A percentile compares a stretch with the other conserved stretches of the same genome.
phyloP scores from a whole-genome alignment of 2,113 vertebrate species.

The Grallaria varia region DNA sequence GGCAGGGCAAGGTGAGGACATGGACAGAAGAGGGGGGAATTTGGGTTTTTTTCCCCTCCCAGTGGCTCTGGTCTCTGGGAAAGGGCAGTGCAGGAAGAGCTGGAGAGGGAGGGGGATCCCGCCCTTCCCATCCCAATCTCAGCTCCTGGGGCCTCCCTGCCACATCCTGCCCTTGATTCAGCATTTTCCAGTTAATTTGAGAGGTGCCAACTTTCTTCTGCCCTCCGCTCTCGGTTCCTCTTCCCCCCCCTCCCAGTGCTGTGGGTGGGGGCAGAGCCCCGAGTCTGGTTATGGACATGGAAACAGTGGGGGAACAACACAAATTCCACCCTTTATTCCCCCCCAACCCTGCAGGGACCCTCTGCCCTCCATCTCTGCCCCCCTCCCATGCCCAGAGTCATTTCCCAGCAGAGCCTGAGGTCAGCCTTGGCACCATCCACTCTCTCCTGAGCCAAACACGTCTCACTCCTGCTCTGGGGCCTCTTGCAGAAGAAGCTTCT shows the following conservation, averaged over 20 bases:
- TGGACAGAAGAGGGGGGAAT: too few species aligned
- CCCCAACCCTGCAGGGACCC: background rate
- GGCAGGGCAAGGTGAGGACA: background rate
- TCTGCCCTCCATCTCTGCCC: background rate
- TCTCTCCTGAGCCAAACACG: accelerated
- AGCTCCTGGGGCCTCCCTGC: background rate
- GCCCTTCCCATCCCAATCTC: background rate
- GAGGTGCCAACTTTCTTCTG: accelerated
- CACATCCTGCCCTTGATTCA: background rate
- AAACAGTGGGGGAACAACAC: background rate
- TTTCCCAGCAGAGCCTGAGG: accelerated
- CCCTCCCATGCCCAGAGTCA: accelerated
- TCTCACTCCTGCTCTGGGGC: background rate
- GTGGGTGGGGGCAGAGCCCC: accelerated
- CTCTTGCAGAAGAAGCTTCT: accelerated
- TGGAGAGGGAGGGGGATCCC: accelerated
- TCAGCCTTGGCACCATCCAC: background rate
- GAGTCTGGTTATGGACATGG: accelerated
- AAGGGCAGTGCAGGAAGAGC: background rate
- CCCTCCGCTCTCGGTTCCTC: too few species aligned
- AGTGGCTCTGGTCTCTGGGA: background rate
- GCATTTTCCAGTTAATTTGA: background rate
- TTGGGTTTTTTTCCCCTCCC: background rate
- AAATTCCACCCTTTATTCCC: background rate
- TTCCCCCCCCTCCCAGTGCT: accelerated